Evolutionary conservation across 2,113 vertebrate species (phyloP).

Genomic region (Muntiacus reevesi): DNA sequence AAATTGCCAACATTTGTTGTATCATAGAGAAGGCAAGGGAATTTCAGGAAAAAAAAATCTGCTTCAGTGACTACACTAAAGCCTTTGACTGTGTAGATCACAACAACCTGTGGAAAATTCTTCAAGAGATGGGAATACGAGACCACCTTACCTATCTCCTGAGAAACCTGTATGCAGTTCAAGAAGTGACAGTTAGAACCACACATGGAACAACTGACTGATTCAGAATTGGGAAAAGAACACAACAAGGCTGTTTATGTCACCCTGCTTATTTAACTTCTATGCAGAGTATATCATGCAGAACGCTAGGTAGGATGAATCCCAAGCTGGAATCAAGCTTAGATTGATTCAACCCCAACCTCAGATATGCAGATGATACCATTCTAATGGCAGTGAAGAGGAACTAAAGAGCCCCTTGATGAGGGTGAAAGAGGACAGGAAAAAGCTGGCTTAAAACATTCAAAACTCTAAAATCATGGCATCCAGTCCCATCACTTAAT

Average conservation of each 20-base stretch:
- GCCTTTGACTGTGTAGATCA: background rate
- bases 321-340: background rate
- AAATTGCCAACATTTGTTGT: background rate
- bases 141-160: background rate
- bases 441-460: background rate
- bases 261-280: background rate
- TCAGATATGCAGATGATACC: background rate
- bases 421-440: background rate
- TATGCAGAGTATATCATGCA: background rate
- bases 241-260: background rate
- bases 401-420: background rate
- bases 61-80: background rate
- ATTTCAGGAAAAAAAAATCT: background rate
- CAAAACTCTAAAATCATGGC: background rate
- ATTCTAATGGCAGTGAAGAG: background rate
- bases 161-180: background rate
- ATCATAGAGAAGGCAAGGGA: background rate
- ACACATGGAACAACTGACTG: background rate
- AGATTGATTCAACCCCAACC: background rate
- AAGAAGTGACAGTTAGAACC: background rate
- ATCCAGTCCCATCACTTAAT: background rate
- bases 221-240: background rate
- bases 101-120: background rate
- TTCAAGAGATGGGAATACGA: background rate
- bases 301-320: background rate